A percentile compares a stretch with the other conserved stretches of the same genome.
These are phyloP conservation scores for Alca torda DNA, from an alignment of 2,797 vertebrate species.

Conservation along the genomic window DNA sequence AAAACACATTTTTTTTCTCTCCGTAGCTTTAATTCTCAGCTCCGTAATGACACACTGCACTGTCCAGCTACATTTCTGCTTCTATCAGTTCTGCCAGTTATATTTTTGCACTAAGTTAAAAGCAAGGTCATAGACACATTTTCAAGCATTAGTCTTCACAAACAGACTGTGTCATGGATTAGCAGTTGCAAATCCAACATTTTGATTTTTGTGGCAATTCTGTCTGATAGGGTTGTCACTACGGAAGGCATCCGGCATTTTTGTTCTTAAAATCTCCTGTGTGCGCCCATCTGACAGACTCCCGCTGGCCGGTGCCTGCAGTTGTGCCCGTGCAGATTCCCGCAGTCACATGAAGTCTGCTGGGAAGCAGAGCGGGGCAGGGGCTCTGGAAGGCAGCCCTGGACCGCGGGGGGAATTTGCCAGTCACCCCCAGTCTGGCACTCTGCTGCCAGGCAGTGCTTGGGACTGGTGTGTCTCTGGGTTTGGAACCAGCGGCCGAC, in stretches of 20 bases:
- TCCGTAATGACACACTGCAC: neutral
- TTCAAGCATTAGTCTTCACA: neutral
- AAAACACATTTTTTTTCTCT: neutral
- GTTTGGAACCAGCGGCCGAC: conserved; percentile 25
- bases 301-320: neutral
- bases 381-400: conserved; percentile 4
- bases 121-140: neutral
- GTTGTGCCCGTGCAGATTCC: neutral
- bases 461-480: conserved; percentile 1
- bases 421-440: conserved; percentile 24
- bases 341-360: neutral
- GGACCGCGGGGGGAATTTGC: conserved; percentile 46
- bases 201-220: neutral
- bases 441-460: neutral
- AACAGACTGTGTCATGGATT: neutral
- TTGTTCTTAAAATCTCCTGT: neutral
- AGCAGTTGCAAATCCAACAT: neutral
- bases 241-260: neutral
- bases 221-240: neutral
- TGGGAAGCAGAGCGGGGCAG: neutral
- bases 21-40: neutral
- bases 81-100: neutral
- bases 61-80: neutral
- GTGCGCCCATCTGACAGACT: neutral
- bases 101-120: neutral